These are phyloP conservation scores for Strigamia maritima DNA, from an alignment of 2,888 invertebrate genomes.

Conservation along the genomic window DNA sequence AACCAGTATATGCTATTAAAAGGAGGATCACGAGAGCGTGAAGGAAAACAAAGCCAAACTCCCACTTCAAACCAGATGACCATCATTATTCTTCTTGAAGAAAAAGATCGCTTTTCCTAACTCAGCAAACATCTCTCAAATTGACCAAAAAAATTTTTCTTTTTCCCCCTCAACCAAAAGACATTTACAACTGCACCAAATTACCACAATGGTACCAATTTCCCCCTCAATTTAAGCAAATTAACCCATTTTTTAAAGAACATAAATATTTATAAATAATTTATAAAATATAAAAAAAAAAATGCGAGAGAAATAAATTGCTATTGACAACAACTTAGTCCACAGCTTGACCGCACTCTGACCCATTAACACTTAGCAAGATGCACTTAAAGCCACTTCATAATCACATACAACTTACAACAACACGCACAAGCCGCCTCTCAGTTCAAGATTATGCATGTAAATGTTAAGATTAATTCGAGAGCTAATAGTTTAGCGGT, in stretches of 20 bases:
- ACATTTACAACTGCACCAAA: no score
- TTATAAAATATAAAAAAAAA: no score
- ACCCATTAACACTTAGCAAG: not conserved
- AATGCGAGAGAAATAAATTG: not conserved
- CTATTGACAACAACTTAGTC: not conserved
- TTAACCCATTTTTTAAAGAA: no score
- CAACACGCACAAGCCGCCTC: no score
- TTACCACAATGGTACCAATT: no score
- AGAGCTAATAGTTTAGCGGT: no score
- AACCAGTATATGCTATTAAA: not conserved
- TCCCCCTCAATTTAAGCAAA: no score
- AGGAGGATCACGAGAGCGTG: not conserved
- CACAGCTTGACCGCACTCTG: not conserved
- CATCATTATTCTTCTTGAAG: not conserved
- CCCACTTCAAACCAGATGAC: not conserved
- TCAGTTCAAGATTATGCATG: not conserved
- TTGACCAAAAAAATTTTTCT: not conserved
- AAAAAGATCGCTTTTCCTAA: not conserved
- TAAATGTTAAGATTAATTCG: not conserved
- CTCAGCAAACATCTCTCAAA: not conserved
- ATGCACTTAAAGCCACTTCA: not conserved
- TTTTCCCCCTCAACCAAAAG: no score
- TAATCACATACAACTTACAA: no score
- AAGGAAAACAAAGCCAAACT: not conserved
- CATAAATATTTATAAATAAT: no score